These are phyloP conservation scores for Boloria euphrosyne DNA, from an alignment of 2,888 invertebrate genomes.

Conservation along the genomic window DNA sequence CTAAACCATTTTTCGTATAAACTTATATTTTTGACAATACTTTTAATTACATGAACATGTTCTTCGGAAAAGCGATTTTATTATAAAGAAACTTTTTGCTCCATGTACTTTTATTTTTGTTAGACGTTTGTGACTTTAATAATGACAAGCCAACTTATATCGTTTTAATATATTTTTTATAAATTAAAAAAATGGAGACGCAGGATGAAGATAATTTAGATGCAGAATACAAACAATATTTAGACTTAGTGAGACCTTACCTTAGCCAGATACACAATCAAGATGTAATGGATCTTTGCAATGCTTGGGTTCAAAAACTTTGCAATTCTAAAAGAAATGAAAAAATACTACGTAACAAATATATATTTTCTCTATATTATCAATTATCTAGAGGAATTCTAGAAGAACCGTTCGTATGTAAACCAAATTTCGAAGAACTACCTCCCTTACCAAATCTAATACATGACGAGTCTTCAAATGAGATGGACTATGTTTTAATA, in stretches of 20 bases:
- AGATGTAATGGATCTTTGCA: slow-evolving; percentile 60
- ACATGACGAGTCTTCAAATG: slow-evolving; percentile 57
- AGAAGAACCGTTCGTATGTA: slow-evolving; percentile 59
- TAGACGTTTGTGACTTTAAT: slow-evolving; percentile 1
- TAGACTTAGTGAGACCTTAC: slow-evolving; percentile 67
- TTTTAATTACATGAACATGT: no score
- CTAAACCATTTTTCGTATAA: no score
- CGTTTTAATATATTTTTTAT: slow-evolving; percentile 1
- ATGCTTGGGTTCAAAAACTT: slow-evolving; percentile 69
- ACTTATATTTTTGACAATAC: no score
- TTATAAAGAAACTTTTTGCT: no score
- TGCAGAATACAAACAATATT: slow-evolving; percentile 65
- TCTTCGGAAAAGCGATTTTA: no score
- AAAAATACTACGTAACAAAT: slow-evolving; percentile 64
- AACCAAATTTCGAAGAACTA: slow-evolving; percentile 54
- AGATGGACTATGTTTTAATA: slow-evolving; percentile 57
- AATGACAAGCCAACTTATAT: slow-evolving; percentile 7
- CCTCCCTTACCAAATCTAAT: slow-evolving; percentile 51
- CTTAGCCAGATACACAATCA: slow-evolving; percentile 58
- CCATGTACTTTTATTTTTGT: no score
- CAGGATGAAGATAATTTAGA: slow-evolving; percentile 55
- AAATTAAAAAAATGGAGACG: slow-evolving; percentile 55
- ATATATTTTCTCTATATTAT: slow-evolving; percentile 65
- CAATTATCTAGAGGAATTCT: slow-evolving; percentile 66
- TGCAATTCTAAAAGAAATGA: slow-evolving; percentile 57